Conservation (phyloP, 2,888 invertebrate species). For the Rhodophaea formosa region DNA sequence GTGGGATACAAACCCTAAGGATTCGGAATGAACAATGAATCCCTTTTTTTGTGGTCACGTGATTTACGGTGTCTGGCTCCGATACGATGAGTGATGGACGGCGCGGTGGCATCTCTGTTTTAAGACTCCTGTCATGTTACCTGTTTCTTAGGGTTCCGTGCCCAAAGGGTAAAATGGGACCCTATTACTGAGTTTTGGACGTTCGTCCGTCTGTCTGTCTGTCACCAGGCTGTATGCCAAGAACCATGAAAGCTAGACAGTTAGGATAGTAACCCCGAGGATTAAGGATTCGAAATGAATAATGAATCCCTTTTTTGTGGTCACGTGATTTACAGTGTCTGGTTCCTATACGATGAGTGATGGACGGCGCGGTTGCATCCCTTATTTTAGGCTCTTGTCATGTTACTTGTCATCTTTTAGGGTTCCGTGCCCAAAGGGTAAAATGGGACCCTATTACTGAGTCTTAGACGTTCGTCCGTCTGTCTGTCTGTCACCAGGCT, state of each 20-base stretch:
- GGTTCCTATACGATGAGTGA: slow-evolving; percentile 3
- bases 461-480: no score
- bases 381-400: no score
- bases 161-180: no score
- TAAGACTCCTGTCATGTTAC: slow-evolving; percentile 5
- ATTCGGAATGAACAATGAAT: neutral
- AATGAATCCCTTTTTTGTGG: slow-evolving; percentile 3
- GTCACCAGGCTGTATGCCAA: no score
- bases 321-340: slow-evolving; percentile 2
- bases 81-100: slow-evolving; percentile 6
- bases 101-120: neutral
- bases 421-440: no score
- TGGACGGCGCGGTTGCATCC: neutral
- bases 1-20: neutral
- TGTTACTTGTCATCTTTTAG: no score
- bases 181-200: no score
- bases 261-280: no score
- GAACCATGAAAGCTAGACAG: no score
- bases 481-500: no score
- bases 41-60: slow-evolving; percentile 1
- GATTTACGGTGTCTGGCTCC: slow-evolving; percentile 2
- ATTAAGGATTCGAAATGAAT: neutral
- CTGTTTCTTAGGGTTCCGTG: neutral
- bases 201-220: no score
- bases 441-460: no score